phyloP scores from a whole-genome alignment of 35 echinoderm and acorn worm species.

The Apostichopus japonicus region DNA sequence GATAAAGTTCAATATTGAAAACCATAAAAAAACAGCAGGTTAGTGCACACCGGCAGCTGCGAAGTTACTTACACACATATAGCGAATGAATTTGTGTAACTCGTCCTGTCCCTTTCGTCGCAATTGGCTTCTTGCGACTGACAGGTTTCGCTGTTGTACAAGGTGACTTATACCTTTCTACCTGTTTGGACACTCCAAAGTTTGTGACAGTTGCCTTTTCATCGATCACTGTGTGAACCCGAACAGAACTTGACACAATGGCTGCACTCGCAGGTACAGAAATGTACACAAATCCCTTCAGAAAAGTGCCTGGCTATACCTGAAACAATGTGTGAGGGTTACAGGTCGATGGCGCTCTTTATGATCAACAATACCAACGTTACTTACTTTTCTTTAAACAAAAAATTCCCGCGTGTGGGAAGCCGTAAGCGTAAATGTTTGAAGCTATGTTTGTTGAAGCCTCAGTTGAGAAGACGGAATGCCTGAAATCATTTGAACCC shows the following conservation, averaged over 20 bases:
- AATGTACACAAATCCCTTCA: background rate
- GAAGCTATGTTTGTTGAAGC: too few species aligned
- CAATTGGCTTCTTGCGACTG: conserved; percentile 20
- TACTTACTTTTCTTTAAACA: too few species aligned
- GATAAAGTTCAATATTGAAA: too few species aligned
- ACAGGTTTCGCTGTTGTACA: background rate
- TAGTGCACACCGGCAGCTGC: too few species aligned
- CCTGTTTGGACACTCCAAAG: background rate
- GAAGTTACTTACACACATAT: too few species aligned
- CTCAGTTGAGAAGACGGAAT: too few species aligned
- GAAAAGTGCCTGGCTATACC: background rate
- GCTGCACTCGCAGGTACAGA: background rate
- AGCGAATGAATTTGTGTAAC: too few species aligned
- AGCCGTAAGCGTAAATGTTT: too few species aligned
- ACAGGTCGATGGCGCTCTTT: background rate
- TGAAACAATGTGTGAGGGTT: background rate
- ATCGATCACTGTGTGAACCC: conserved; percentile 40
- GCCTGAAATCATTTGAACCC: too few species aligned
- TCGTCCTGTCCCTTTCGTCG: background rate
- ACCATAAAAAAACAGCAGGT: too few species aligned
- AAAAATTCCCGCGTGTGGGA: too few species aligned
- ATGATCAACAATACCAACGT: background rate
- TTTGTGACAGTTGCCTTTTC: conserved; percentile 20
- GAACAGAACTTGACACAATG: conserved; percentile 39
- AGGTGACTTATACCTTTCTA: background rate